Conservation (phyloP, 2,113 vertebrate species). For the Tragelaphus imberbis region DNA sequence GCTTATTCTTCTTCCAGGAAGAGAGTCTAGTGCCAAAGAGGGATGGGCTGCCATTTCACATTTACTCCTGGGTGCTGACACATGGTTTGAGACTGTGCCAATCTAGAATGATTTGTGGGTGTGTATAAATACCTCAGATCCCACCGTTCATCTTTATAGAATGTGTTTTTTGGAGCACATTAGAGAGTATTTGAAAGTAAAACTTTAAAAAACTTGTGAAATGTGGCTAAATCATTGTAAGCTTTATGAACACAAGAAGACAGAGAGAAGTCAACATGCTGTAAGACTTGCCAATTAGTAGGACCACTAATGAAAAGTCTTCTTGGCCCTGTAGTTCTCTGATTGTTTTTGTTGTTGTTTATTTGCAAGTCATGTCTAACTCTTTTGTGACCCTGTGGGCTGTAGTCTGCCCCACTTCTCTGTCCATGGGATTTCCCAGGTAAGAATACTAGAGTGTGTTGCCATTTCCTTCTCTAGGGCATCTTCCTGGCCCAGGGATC, state of each 20-base stretch:
- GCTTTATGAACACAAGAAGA: background rate
- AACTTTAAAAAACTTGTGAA: background rate
- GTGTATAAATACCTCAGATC: too few species aligned
- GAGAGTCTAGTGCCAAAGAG: background rate
- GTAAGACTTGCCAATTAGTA: background rate
- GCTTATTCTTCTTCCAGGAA: background rate
- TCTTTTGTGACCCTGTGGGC: background rate
- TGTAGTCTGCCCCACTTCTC: accelerated
- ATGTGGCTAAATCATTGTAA: background rate
- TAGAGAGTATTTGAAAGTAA: background rate
- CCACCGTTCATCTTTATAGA: background rate
- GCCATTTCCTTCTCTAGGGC: background rate
- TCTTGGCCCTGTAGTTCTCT: background rate
- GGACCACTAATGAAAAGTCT: background rate
- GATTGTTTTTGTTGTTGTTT: background rate
- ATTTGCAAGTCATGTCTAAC: background rate
- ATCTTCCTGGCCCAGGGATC: background rate
- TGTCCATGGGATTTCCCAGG: background rate
- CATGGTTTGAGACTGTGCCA: accelerated
- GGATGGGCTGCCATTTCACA: background rate
- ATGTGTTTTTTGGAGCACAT: background rate
- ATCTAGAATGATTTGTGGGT: background rate
- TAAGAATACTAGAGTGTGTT: background rate
- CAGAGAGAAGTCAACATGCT: too few species aligned
- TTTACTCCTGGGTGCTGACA: background rate